Conservation (phyloP, 2,888 invertebrate species). For the Ectemnius lituratus region DNA sequence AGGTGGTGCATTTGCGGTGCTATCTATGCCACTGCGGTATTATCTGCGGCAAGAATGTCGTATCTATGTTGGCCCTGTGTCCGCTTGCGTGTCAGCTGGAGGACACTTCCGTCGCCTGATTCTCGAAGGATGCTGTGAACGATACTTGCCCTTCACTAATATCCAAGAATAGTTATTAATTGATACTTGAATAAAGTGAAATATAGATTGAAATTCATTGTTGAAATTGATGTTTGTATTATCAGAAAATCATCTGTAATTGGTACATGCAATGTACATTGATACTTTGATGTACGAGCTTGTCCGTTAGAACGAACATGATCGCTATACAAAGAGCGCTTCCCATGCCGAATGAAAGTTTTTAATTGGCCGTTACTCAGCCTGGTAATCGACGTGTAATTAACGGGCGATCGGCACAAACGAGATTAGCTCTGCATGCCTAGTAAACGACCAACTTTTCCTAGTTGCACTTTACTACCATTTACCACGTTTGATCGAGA, state of each 20-base stretch:
- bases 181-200: too few species aligned
- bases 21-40: conserved; percentile 16
- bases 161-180: too few species aligned
- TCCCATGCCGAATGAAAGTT: conserved; percentile 10
- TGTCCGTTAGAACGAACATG: too few species aligned
- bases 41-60: conserved; percentile 31
- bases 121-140: not conserved
- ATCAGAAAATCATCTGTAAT: too few species aligned
- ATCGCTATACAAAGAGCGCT: not conserved
- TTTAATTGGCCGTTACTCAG: conserved; percentile 31
- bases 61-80: conserved; percentile 37
- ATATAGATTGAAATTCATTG: too few species aligned
- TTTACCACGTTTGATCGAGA: too few species aligned
- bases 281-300: too few species aligned
- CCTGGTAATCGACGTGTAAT: conserved; percentile 25
- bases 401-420: conserved; percentile 9
- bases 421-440: not conserved
- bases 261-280: not conserved
- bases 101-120: conserved; percentile 11
- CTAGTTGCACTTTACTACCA: too few species aligned
- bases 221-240: too few species aligned
- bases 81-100: conserved; percentile 15
- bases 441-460: too few species aligned
- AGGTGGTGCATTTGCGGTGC: conserved; percentile 9
- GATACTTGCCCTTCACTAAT: too few species aligned